Evolutionary conservation across 2,888 invertebrate genomes (phyloP), one percentile per base, ranked within the genome.

Genomic region (Pseudoips prasinana): DNA sequence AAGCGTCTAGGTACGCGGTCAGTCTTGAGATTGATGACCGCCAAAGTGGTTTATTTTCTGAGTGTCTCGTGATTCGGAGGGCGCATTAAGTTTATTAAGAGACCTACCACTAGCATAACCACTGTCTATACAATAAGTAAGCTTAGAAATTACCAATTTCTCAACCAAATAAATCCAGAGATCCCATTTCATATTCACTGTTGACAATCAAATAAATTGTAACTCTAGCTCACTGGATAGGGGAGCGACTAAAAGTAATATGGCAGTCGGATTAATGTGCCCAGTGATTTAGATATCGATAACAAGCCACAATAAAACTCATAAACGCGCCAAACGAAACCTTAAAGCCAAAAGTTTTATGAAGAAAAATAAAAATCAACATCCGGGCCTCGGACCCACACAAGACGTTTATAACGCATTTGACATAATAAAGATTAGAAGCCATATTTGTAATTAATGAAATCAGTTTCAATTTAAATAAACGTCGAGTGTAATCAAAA

Each of bases 401-500:
- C 57, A 59, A 57, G 57, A 59, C 25, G 57, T 59, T 57, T 57
- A 59, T 52, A 64, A 71, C 62, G 64, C 71, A 60, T 66, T 72
- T 68, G 73, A 72, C 75, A 70, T 73, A 67, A 75, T 75, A 78
- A 74, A 81, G 80, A 82, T 81, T 73, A 79, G 58, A 51, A 49
- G 49, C 69, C 53, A 77, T 79, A 77, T 75, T 77, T 69, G 74
- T 79, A 82, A 84, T 81, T 84, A 83, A 83, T 81, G 71, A 73
- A 81, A 82, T 82, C 75, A 68, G 72, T 70, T 73, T 72, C 61
- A 66, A 66, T 76, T 73, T 69, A 72, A 71, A 62, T 63, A 60
- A 67, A 73, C 58, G 54, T 63, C 56, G 58, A 51, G 57, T 56
- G 63, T 66, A 70, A 73, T 77, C 64, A 63, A 66, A 6, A 61